Base-by-base conservation (phyloP, 2,797 vertebrate genomes). In the Anguilla pacifica region DNA sequence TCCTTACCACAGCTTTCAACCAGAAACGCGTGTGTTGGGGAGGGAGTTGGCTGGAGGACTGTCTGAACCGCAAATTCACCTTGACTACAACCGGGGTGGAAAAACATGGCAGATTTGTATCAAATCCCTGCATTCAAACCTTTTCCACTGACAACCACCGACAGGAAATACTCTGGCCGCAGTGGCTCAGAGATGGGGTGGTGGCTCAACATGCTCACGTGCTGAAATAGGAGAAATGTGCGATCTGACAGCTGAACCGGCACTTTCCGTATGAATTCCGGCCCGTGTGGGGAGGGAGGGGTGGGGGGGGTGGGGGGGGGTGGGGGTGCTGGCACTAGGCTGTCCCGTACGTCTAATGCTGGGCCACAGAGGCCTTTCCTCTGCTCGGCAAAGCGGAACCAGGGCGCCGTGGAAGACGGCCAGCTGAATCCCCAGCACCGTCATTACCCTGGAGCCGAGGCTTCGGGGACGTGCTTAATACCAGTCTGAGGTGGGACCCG, bases 391-490 rank as follows among this genome's bases (percentile, higher is more conserved):
- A 86, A 88, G 64, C 86, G 83, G 81, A 35, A 86, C 85, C 55
- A 46, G 86, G 19, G 86, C 83, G 83, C 35, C 57, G 72, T 89
- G 87, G 87, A 86, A 86, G 46, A 5, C 13, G 53, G 89, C 74
- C 90, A 89, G 57, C 31, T 57, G 59, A 55, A 46, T 72, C 79
- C 79, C 39, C 81, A 84, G 72, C 64, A 25, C 84, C 81, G 59
- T 86, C 83, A 87, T 89, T 87, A 91, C 49, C 15, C 82, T 85
- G 87, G 70, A 89, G 89, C 84, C 83, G 28, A 72, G 77, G 81
- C 81, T 86, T 77, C 67, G 64, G 51, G 51, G 64, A 87, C 53
- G 39, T 83, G 64, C 85, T 86, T 90, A 91, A 88, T 83, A 85
- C 51, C 86, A 83, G 84, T 64, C 51, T 88, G 81, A 83, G 86